Evolutionary conservation across 2,797 vertebrate genomes (phyloP).

Genomic region (Cyprinella venusta): DNA sequence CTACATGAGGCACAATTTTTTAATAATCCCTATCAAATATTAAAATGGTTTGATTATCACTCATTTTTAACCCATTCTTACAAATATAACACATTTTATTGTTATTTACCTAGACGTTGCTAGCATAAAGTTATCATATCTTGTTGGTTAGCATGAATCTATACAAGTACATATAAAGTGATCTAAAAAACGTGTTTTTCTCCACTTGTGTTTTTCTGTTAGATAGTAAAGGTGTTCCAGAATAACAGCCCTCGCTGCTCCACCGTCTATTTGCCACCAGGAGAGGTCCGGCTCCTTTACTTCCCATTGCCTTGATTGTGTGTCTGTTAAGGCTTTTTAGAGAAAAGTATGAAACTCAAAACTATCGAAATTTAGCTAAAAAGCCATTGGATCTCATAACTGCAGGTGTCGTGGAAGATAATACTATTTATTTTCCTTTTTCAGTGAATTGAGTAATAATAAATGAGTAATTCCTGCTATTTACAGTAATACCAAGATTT

Average conservation of each 20-base stretch:
- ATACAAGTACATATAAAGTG: not conserved
- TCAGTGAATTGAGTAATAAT: not conserved
- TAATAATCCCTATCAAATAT: not conserved
- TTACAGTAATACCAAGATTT: not conserved
- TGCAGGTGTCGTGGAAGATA: not conserved
- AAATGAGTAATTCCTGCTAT: not conserved
- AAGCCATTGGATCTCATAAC: not conserved
- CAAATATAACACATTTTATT: not conserved
- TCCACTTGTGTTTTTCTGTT: slow-evolving; percentile 74
- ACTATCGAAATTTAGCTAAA: not conserved
- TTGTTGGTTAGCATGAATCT: not conserved
- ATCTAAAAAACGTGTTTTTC: not conserved
- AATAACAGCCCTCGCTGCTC: slow-evolving; percentile 81
- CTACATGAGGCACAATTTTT: not conserved
- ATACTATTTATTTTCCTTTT: not conserved
- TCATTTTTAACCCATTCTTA: not conserved
- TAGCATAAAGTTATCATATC: not conserved
- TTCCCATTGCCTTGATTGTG: slow-evolving; percentile 70
- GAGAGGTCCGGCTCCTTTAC: slow-evolving; percentile 81
- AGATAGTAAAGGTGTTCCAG: slow-evolving; percentile 87
- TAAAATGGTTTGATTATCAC: not conserved
- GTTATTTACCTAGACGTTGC: not conserved
- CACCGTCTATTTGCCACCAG: slow-evolving; percentile 80
- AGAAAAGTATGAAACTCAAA: not conserved
- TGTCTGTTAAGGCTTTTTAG: slow-evolving; percentile 55